Evolutionary conservation across 1,140 invertebrate genomes (phyloP).

Genomic region (Trichomalopsis sarcophagae): DNA sequence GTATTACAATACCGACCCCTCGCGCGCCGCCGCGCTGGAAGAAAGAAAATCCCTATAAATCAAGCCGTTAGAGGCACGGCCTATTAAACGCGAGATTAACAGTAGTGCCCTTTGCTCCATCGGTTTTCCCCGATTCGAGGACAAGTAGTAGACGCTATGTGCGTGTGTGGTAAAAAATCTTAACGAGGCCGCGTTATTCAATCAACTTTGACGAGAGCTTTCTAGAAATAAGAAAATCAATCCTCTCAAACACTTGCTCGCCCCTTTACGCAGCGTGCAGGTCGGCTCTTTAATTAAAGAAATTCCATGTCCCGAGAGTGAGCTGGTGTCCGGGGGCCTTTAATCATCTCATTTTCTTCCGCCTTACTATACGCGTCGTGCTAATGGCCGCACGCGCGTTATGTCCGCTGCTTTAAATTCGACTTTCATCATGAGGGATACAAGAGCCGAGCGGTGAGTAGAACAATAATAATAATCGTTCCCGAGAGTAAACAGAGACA

Average conservation of each 20-base stretch:
- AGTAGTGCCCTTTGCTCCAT: neutral
- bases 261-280: neutral
- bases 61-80: neutral
- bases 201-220: neutral
- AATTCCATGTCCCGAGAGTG: neutral
- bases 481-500: too few relatives aligned
- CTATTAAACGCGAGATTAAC: neutral
- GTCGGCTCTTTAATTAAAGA: neutral
- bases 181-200: neutral
- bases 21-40: neutral
- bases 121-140: neutral
- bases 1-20: neutral
- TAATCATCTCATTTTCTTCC: slow-evolving; percentile 1
- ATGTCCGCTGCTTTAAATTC: neutral
- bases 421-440: neutral
- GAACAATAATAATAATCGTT: too few relatives aligned
- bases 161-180: neutral
- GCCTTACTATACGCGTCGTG: neutral
- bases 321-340: neutral
- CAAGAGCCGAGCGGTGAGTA: too few relatives aligned
- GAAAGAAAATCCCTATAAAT: neutral
- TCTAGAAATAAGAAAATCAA: neutral
- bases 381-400: neutral
- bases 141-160: neutral
- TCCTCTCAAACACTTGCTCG: neutral